Base-by-base conservation (phyloP, 2,797 vertebrate genomes). In the Macrochelys suwanniensis region DNA sequence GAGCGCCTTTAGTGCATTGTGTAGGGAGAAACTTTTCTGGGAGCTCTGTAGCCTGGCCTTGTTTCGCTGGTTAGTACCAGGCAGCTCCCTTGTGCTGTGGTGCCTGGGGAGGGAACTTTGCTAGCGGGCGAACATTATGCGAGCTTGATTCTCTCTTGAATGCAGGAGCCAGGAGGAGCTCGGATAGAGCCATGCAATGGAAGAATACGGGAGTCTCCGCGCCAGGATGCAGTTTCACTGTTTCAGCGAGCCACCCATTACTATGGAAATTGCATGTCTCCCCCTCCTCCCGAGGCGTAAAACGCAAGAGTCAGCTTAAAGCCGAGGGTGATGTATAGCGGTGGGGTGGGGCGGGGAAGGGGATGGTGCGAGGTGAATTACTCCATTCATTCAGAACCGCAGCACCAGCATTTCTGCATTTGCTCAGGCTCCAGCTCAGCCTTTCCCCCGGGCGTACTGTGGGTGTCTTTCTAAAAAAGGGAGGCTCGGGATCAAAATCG, bases 251-350 rank as follows among this genome's bases (percentile, higher is more conserved):
- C 42, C 88, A 84, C 84, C 85, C 91, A 97, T 97, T 94, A 89
- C 95, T 87, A 23, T 78, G 96, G 98, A 96, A 96, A 97, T 97
- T 76, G 91, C 93, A 19, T 71, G 89, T 90, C 87, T 93, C 51
- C 0, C 31, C 25, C 78, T 25, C 89, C 42, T 92, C 86, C 89
- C 33, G 7, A 0, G 89, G 94, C 4, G 3, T 86, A 56, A 94
- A 90, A 93, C 76, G 0, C 15, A 83, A 3, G 89, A 94, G 95
- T 96, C 94, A 82, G 96, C 76, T 21, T 86, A 82, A 96, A 96
- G 78, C 89, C n/a, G 87, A 26, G 54, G 51, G 50, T 31, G 96
- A 85, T 81, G 78, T 42, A 77, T 61, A 79, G 47, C 45, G 37
- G 26, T 61, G 47, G 45, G 37, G 26, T 61, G 86, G 6, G 81